Conservation (phyloP, 2,113 vertebrate genomes). For the Misgurnus mizolepis region DNA sequence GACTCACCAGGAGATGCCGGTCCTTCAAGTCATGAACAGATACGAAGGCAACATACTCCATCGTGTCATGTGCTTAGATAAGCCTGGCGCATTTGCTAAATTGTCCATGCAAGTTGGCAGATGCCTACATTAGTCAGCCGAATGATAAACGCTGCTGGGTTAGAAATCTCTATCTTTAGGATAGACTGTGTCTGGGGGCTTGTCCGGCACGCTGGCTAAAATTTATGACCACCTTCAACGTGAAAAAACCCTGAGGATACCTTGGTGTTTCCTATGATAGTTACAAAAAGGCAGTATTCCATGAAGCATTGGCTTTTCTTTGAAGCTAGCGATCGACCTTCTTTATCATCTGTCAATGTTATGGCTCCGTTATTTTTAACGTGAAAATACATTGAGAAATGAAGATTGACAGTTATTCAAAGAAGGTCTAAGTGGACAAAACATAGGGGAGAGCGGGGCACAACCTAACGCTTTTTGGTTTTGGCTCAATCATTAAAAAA, state of each 20-base stretch:
- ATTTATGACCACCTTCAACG: slow-evolving; percentile 50
- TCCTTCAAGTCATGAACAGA: slow-evolving; percentile 38
- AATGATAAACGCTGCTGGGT: slow-evolving; percentile 41
- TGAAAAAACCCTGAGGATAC: slow-evolving; percentile 33
- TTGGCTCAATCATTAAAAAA: background rate
- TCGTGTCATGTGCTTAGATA: slow-evolving; percentile 38
- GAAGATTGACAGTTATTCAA: no score
- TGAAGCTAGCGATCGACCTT: slow-evolving; percentile 41
- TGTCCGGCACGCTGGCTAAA: slow-evolving; percentile 9
- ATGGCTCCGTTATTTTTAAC: slow-evolving; percentile 20
- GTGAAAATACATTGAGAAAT: slow-evolving; percentile 26
- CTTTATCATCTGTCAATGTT: slow-evolving; percentile 48
- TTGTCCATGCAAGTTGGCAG: slow-evolving; percentile 50
- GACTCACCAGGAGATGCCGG: slow-evolving; percentile 38
- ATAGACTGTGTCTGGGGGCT: slow-evolving; percentile 47
- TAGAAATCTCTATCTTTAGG: slow-evolving; percentile 42
- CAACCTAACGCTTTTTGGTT: no score
- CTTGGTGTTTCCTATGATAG: slow-evolving; percentile 38
- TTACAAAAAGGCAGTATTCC: slow-evolving; percentile 27
- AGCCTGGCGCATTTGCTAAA: slow-evolving; percentile 49
- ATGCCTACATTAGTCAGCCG: slow-evolving; percentile 42
- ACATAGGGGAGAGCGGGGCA: no score
- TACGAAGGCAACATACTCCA: slow-evolving; percentile 22
- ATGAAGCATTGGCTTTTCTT: slow-evolving; percentile 39
- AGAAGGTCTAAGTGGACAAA: no score